Base-by-base conservation (phyloP, 2,113 vertebrate genomes). In the Phaetusa simplex region DNA sequence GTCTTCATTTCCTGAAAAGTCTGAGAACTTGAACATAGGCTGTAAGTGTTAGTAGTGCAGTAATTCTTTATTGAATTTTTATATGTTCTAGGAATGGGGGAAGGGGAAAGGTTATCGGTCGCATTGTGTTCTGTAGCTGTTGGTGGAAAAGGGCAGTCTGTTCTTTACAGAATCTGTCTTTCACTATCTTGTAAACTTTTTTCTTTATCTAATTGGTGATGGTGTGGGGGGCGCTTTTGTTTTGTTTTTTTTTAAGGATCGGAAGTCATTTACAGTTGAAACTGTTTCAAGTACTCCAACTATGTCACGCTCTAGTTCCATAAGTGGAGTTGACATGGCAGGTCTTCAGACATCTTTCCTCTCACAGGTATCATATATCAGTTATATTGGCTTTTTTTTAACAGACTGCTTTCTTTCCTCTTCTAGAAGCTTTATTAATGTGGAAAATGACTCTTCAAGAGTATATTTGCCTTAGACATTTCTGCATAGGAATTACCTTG, bases 301-400 rank as follows among this genome's bases (percentile, higher is more conserved):
- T 16, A 93, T 99, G 80, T 99, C 99, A 59, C 99, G 99, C 47
- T 99, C 99, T 27, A 99, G 99, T 96, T 99, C 99, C 45, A 92
- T 99, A 80, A 99, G 99, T 92, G 99, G 99, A 84, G 96, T 97
- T 23, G 99, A 99, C 40, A 98, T 98, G 95, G 98, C 98, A 65
- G 99, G 98, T 23, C 98, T 99, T 59, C 99, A 99, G 82, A 97
- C 98, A 12, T 99, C 99, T 18, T 83, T 99, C n/a, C 93, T 99
- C 26, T 99, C 98, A 24, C 99, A 99, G 99, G 99, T 99, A 97
- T 87, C 52, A 30, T 15, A 13, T 19, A 42, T 52, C 86, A 47
- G 74, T 66, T 67, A 14, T 9, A 16, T 22, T 30, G 23, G 13
- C 15, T 26, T 45, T 64, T 74, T 52, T 69, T 36, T 85, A 42